Evolutionary conservation across 2,888 invertebrate genomes (phyloP), one percentile per base, ranked within the genome.

Genomic region (Coremacera marginata): DNA sequence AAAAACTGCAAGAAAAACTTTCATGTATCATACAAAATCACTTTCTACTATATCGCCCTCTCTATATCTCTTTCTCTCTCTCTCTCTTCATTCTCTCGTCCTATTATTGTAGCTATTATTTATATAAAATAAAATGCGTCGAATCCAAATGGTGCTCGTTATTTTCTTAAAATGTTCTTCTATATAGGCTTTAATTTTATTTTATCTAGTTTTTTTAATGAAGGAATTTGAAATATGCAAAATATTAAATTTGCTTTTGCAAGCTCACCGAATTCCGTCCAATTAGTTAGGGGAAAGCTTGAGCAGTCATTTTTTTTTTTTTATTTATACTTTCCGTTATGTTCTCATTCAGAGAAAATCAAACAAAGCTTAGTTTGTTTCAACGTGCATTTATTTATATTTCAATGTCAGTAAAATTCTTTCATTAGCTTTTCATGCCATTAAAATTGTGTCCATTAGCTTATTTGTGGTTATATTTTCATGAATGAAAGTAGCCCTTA

Each of bases 131-230:
- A 19, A 22, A 62, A 71, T 19, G 75, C 70, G 68, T 85, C 82
- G 86, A 86, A 86, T 86, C 85, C 77, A 78, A 79, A 82, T 84
- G 86, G 85, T 86, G 86, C 85, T 86, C 51, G 22, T 31, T 51
- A 70, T 19, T 34, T 65, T 27, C 27, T 9, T 55, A 31, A 34
- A 27, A 80, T 11, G 11, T 55, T 1, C 19, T 19, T 9, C 55
- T 55, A 55, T 22, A 1, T n/a, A 22, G 19, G 22, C 14, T 31
- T 31, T 63, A 34, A 34, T 31, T 63, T 63, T 60, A 25, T 44
- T 44, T 44, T 11, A 44, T 44, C 14, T 44, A 44, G 44, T 44
- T 44, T 44, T 11, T 44, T 44, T 44, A 11, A 44, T 44, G 14
- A 55, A 19, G 55, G 55, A 55, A 55, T 19, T 55, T 55, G 55